Base-by-base conservation (phyloP, 2,888 invertebrate species). In the Drosophila vallismaia region DNA sequence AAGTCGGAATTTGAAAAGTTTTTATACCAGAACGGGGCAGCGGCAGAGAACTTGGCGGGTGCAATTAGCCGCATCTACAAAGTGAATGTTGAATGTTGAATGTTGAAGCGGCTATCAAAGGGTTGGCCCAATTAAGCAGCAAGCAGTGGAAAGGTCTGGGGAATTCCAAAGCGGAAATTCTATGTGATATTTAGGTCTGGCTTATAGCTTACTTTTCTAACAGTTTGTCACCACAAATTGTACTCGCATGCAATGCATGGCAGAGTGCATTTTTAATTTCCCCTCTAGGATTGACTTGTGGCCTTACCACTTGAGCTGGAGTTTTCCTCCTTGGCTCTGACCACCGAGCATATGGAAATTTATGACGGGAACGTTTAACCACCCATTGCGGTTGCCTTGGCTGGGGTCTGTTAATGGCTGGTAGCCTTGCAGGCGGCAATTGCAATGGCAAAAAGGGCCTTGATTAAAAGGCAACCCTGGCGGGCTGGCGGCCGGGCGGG, bases 21-120 rank as follows among this genome's bases (percentile, higher is more conserved):
- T 36, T 75, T 76, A 67, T 79, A 54, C 50, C 14, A 46, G 49
- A 40, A 3, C 6, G 9, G 12, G 5, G 9, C n/a, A 1, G 28
- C 5, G 2, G 24, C 7, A 19, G 10, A 10, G 19, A 50, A 42
- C 72, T 74, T 71, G 73, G 72, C 74, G 68, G 59, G 77, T 79
- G 82, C 79, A 82, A 85, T 82, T 82, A 82, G 85, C 75, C 71
- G 64, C 64, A 54, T 69, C 71, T 60, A 79, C 71, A 60, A 57
- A 62, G 44, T 48, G 50, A 58, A 51, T 48, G 58, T 9, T 28
- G 57, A 58, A 51, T 48, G 58, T 9, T 28, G 57, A 58, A 51
- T 48, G 58, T 9, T 33, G 57, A 48, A 33, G 46, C 60, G 46
- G 57, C 40, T 48, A 40, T 62, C 60, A 57, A 49, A 42, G 58